Base-by-base conservation (phyloP, 2,113 vertebrate genomes). In the Poecile atricapillus region DNA sequence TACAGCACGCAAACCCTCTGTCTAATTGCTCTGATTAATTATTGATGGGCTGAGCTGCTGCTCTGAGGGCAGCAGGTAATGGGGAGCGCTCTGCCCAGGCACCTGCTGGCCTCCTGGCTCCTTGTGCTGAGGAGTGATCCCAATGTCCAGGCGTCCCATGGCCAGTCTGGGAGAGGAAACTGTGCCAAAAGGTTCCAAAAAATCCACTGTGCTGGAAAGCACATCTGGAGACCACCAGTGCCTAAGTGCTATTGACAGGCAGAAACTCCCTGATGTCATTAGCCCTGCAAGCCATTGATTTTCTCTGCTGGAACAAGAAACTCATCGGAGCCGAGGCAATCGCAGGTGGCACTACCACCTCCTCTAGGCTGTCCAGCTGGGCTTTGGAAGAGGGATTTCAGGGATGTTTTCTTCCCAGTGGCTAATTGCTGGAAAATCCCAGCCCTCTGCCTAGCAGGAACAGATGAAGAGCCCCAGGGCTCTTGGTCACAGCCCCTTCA, bases 21-120 rank as follows among this genome's bases (percentile, higher is more conserved):
- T 84, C 97, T 99, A 98, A 99, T 99, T 98, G 98, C 97, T 94
- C 92, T 95, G 91, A 93, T 99, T 97, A 98, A 99, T 98, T 98
- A 98, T 98, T 98, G 93, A 98, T 82, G 86, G 50, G 73, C 83
- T 96, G 96, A 83, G 84, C 80, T 63, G 95, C 96, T 96, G 93
- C 94, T 97, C 47, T 68, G 93, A 88, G 95, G 95, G 81, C 83
- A 85, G 49, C 86, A 93, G 89, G 96, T 65, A 92, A 65, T 17
- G 27, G 79, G 90, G 89, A 91, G 81, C 77, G 31, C 92, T 2
- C 41, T 27, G 73, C 83, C 69, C 46, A 5, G 89, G 50, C 18
- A 91, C 94, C 63, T 18, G 67, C 83, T 44, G 89, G 64, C 56
- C 88, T 91, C 87, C 79, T 41, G 71, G 52, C 62, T 92, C 62